Evolutionary conservation across 2,888 invertebrate species (phyloP).

Genomic region (Protophormia terraenovae): DNA sequence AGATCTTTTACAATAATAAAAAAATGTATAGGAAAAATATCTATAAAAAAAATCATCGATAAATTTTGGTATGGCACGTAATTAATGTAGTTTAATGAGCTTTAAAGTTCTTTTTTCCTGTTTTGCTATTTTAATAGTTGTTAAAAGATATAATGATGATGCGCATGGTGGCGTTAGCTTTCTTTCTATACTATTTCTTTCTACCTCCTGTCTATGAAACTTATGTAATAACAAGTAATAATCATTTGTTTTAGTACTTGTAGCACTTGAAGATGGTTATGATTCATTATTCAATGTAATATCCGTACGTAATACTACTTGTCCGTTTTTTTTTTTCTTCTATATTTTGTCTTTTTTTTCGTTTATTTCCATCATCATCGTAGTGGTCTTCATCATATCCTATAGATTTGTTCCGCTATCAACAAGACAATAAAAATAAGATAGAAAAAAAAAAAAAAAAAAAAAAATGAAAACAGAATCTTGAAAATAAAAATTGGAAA

Average conservation of each 20-base stretch:
- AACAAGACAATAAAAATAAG: conserved; percentile 44
- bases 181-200: neutral
- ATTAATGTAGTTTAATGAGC: conserved; percentile 68
- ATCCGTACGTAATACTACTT: conserved; percentile 39
- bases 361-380: neutral
- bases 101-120: conserved; percentile 41
- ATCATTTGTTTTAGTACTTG: conserved; percentile 53
- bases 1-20: conserved; percentile 16
- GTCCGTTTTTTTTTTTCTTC: conserved; percentile 5
- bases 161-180: neutral
- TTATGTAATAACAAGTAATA: conserved; percentile 29
- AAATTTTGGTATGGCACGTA: conserved; percentile 63
- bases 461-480: too few relatives aligned
- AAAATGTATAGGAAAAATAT: neutral
- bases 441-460: neutral
- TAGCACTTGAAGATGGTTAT: conserved; percentile 49
- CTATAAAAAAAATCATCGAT: conserved; percentile 43
- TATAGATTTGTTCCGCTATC: conserved; percentile 48
- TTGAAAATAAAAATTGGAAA: neutral
- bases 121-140: conserved; percentile 12
- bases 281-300: conserved; percentile 64
- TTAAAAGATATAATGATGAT: neutral
- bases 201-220: neutral
- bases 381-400: neutral
- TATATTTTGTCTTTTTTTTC: neutral